Evolutionary conservation across 2,797 vertebrate species (phyloP).

Genomic region (Gymnoscopelus microlampas): DNA sequence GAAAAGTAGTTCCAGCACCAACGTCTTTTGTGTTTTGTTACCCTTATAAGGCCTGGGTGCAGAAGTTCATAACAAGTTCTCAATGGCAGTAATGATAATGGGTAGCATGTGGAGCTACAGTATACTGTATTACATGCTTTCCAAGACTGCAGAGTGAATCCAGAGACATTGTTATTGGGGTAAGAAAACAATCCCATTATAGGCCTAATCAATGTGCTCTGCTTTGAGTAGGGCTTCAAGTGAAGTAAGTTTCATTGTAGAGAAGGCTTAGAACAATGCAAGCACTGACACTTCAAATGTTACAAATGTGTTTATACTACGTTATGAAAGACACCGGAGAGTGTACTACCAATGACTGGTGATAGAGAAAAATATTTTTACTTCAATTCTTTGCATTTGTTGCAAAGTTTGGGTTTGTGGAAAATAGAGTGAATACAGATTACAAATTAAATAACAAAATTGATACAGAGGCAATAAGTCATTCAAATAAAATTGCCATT

Average conservation of each 20-base stretch:
- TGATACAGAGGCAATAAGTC: no score
- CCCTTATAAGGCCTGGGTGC: constrained; percentile 61
- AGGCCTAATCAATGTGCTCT: no score
- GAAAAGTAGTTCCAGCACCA: constrained; percentile 40
- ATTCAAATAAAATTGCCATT: background rate
- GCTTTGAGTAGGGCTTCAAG: background rate
- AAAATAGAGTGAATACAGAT: no score
- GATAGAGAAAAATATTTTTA: no score
- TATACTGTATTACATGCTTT: constrained; percentile 26
- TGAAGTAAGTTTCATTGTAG: background rate
- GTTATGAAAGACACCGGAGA: background rate
- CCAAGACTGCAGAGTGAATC: constrained; percentile 30
- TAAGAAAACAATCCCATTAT: no score
- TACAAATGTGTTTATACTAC: no score
- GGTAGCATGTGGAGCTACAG: constrained; percentile 57
- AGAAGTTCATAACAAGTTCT: constrained; percentile 44
- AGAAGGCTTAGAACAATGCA: background rate
- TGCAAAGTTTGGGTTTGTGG: no score
- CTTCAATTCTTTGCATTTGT: no score
- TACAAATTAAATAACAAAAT: no score
- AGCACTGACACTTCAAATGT: background rate
- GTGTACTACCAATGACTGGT: background rate
- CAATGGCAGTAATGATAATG: constrained; percentile 55
- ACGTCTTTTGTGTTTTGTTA: constrained; percentile 23
- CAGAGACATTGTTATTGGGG: constrained; percentile 24